These are phyloP conservation scores for Drosophila baimaii DNA, from an alignment of 1,140 invertebrate genomes.

Conservation along the genomic window DNA sequence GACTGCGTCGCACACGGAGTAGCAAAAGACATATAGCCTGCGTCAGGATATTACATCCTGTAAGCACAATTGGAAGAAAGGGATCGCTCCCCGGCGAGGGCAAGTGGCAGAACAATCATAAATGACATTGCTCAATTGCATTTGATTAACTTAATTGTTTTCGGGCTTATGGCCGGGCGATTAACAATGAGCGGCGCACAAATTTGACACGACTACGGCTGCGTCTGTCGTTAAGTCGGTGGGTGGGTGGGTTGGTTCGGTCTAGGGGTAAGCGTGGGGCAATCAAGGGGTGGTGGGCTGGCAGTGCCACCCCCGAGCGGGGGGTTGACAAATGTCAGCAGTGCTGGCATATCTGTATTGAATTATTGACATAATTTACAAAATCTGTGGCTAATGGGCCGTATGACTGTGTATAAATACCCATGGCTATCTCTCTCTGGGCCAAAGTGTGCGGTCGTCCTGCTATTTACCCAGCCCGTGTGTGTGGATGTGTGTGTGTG, in stretches of 20 bases:
- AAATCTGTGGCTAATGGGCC: slow-evolving; percentile 82
- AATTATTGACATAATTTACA: slow-evolving; percentile 83
- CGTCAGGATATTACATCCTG: background rate
- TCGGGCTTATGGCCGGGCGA: slow-evolving; percentile 72
- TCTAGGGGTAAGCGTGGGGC: background rate
- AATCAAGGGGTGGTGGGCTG: slow-evolving; percentile 5
- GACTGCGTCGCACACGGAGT: background rate
- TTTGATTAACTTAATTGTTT: slow-evolving; percentile 83
- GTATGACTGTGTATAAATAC: slow-evolving; percentile 69
- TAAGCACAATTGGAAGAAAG: slow-evolving; percentile 25
- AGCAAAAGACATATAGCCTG: background rate
- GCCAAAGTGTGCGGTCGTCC: slow-evolving; percentile 21
- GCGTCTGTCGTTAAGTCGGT: slow-evolving; percentile 59
- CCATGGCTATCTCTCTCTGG: slow-evolving; percentile 48
- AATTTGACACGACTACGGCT: slow-evolving; percentile 69
- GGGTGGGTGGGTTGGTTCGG: slow-evolving; percentile 1
- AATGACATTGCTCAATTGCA: slow-evolving; percentile 83
- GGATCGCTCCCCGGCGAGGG: slow-evolving; percentile 23
- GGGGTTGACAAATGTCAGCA: slow-evolving; percentile 69
- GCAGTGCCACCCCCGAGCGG: background rate
- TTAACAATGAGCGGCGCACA: slow-evolving; percentile 76
- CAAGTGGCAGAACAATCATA: slow-evolving; percentile 73
- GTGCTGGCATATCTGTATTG: slow-evolving; percentile 76
- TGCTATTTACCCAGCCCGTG: slow-evolving; percentile 40
- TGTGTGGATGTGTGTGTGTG: slow-evolving; percentile 20